Conservation (phyloP, 2,113 vertebrate species). For the Lipotes vexillifer region DNA sequence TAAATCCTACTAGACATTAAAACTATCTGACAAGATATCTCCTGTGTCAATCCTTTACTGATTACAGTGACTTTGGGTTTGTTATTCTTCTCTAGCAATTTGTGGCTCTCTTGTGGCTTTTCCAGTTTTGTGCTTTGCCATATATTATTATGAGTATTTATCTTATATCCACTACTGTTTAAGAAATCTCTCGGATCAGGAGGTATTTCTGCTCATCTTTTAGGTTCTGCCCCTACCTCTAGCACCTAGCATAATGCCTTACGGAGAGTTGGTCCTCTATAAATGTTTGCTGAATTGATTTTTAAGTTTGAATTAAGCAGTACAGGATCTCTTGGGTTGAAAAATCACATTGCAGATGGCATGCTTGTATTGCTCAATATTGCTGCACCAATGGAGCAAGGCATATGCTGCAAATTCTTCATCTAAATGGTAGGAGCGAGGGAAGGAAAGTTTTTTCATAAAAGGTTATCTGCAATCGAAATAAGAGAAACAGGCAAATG, state of each 20-base stretch:
- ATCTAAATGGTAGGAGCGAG: slow-evolving; percentile 66
- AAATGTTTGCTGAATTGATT: slow-evolving; percentile 46
- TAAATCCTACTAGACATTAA: not conserved
- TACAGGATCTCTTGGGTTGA: slow-evolving; percentile 16
- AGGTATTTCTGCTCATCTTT: not conserved
- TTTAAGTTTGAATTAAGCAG: slow-evolving; percentile 27
- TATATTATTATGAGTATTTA: not conserved
- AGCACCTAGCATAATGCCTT: not conserved
- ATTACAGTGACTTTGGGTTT: not conserved
- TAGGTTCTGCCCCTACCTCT: not conserved
- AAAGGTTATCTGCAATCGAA: slow-evolving; percentile 59
- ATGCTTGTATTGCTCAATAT: slow-evolving; percentile 11
- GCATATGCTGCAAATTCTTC: slow-evolving; percentile 69
- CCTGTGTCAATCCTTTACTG: not conserved
- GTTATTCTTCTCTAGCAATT: not conserved
- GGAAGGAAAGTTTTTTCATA: slow-evolving; percentile 25
- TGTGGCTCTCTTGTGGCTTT: not conserved
- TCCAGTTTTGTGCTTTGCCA: not conserved
- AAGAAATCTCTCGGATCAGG: not conserved
- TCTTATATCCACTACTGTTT: not conserved
- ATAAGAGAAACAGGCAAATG: slow-evolving; percentile 44
- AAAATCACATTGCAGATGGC: slow-evolving; percentile 54
- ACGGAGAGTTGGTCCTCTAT: not conserved
- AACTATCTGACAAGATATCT: not conserved
- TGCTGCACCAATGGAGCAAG: slow-evolving; percentile 67